These are phyloP conservation scores for Proisotoma minuta DNA, from an alignment of 2,888 invertebrate genomes.

Conservation along the genomic window DNA sequence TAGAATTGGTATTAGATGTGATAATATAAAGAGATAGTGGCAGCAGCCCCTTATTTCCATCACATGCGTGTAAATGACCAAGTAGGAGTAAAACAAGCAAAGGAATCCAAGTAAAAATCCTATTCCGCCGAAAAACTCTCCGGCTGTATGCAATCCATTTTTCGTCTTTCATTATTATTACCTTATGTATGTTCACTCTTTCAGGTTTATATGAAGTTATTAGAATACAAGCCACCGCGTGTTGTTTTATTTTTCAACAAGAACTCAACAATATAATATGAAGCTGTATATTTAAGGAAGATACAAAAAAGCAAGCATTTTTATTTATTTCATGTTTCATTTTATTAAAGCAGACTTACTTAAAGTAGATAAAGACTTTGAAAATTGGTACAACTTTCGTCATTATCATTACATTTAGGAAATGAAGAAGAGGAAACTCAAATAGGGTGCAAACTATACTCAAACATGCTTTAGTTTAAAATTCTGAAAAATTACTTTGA, in stretches of 20 bases:
- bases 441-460: no score
- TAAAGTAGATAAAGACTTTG: no score
- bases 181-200: background rate
- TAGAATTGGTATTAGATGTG: slow-evolving; percentile 17
- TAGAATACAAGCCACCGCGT: background rate
- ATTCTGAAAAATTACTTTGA: no score
- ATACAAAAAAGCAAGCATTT: no score
- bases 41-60: background rate
- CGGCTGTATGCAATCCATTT: background rate
- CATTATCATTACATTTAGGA: no score
- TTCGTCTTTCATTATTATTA: background rate
- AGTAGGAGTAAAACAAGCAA: background rate
- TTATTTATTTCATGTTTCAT: no score
- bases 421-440: no score
- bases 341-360: no score
- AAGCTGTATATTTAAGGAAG: no score
- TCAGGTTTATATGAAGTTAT: slow-evolving; percentile 6
- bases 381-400: no score
- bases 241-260: slow-evolving; percentile 12
- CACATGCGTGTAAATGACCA: background rate
- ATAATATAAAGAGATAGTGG: background rate
- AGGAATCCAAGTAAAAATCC: slow-evolving; percentile 15
- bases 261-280: slow-evolving; percentile 1
- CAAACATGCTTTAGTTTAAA: no score
- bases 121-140: background rate